phyloP scores from a whole-genome alignment of 2,888 invertebrate species.

The Horisme vitalbata region DNA sequence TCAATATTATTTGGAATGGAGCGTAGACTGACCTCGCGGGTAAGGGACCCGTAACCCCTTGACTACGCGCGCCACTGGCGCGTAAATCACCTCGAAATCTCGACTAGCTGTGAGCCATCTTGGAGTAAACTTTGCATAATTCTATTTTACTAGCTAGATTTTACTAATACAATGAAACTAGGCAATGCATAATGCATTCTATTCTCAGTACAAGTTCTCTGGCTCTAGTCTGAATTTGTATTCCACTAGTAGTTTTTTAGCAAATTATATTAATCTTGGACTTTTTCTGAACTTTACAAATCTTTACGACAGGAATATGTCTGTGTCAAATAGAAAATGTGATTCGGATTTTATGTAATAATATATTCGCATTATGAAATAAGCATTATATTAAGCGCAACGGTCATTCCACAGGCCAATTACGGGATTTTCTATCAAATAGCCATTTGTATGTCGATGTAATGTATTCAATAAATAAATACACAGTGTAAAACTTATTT shows the following conservation, averaged over 20 bases:
- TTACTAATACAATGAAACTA: too few relatives aligned
- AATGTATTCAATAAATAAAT: constrained; percentile 68
- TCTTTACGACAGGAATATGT: constrained; percentile 22
- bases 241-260: constrained; percentile 19
- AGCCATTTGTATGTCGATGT: constrained; percentile 54
- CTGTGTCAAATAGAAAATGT: constrained; percentile 61
- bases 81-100: too few relatives aligned
- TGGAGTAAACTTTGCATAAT: too few relatives aligned
- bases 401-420: constrained; percentile 58
- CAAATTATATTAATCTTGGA: constrained; percentile 14
- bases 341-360: constrained; percentile 39
- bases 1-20: too few relatives aligned
- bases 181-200: constrained; percentile 52
- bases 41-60: too few relatives aligned
- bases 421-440: constrained; percentile 22
- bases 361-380: constrained; percentile 54
- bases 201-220: constrained; percentile 15
- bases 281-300: constrained; percentile 19
- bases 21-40: too few relatives aligned
- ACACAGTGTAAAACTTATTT: constrained; percentile 39
- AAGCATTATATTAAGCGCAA: constrained; percentile 55
- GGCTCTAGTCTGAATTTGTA: constrained; percentile 17
- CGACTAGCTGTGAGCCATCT: too few relatives aligned
- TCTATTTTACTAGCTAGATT: too few relatives aligned
- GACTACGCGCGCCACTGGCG: too few relatives aligned